Evolutionary conservation across 2,888 invertebrate species (phyloP).

Genomic region (Calephelis perditalis): DNA sequence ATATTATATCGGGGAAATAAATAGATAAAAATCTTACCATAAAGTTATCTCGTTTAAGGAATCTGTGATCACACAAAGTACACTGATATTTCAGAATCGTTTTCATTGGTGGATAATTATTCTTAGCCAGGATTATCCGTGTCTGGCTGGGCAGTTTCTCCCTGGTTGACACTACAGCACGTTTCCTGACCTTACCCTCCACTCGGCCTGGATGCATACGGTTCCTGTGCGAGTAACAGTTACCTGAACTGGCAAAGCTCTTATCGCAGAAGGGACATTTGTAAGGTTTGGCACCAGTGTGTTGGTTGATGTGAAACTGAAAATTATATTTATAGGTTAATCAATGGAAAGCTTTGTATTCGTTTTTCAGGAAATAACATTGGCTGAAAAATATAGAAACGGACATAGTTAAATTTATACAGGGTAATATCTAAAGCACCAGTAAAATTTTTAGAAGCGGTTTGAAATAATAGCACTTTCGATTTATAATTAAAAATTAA

Average conservation of each 20-base stretch:
- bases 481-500: too few relatives aligned
- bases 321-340: conserved; percentile 33
- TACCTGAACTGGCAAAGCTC: conserved; percentile 84
- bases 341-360: too few relatives aligned
- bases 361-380: too few relatives aligned
- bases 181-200: conserved; percentile 28
- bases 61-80: conserved; percentile 51
- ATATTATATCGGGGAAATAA: not conserved
- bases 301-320: conserved; percentile 85
- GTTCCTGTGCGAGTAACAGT: conserved; percentile 85
- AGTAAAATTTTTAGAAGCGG: too few relatives aligned
- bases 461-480: too few relatives aligned
- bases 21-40: conserved; percentile 42
- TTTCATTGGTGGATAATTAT: conserved; percentile 35
- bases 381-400: too few relatives aligned
- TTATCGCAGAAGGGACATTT: conserved; percentile 86
- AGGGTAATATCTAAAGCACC: too few relatives aligned
- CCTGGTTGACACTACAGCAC: not conserved
- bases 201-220: conserved; percentile 82
- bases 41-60: conserved; percentile 55
- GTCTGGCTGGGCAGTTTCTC: conserved; percentile 8
- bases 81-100: conserved; percentile 52
- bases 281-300: conserved; percentile 85
- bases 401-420: too few relatives aligned
- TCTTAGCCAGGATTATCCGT: conserved; percentile 19